A percentile compares a stretch with the other conserved stretches of the same genome.
These are phyloP conservation scores for Drosophila mayri DNA, from an alignment of 1,140 invertebrate species.

Conservation along the genomic window DNA sequence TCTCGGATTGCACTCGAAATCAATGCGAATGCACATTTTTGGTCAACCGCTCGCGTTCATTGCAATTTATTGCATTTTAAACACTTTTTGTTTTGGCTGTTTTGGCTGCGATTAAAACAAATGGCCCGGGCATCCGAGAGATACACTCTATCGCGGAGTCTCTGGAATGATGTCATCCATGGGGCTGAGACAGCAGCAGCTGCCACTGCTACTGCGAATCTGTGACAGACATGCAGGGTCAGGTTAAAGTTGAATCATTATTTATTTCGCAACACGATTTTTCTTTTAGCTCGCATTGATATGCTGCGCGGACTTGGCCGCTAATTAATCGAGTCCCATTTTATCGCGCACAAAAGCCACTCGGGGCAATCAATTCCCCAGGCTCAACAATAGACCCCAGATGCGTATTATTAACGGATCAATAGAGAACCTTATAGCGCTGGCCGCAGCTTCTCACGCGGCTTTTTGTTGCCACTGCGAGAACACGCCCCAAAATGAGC, in stretches of 20 bases:
- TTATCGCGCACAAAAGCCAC: constrained; percentile 73
- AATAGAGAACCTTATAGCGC: constrained; percentile 58
- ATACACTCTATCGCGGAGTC: constrained; percentile 22
- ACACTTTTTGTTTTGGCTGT: constrained; percentile 59
- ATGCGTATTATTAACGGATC: constrained; percentile 69
- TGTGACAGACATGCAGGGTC: constrained; percentile 84
- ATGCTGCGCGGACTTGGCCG: constrained; percentile 56
- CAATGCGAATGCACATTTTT: constrained; percentile 82
- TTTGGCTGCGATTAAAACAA: constrained; percentile 61
- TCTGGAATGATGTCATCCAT: constrained; percentile 67
- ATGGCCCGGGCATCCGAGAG: constrained; percentile 52
- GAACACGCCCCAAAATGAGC: constrained; percentile 58
- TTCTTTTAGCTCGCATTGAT: constrained; percentile 75
- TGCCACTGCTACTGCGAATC: constrained; percentile 38
- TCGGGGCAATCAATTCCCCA: constrained; percentile 67
- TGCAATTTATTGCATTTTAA: constrained; percentile 79
- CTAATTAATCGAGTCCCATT: constrained; percentile 79
- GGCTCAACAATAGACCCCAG: constrained; percentile 58
- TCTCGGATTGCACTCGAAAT: constrained; percentile 58
- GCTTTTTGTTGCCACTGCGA: constrained; percentile 60
- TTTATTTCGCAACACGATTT: constrained; percentile 76
- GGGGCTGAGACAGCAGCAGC: constrained; percentile 31
- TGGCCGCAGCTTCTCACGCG: constrained; percentile 18
- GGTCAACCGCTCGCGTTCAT: constrained; percentile 60
- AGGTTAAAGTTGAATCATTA: constrained; percentile 85